Percentiles rank a stretch among this genome's conserved stretches.
Conservation (phyloP, 1,140 invertebrate genomes). For the Drosophila nigrodunni region DNA sequence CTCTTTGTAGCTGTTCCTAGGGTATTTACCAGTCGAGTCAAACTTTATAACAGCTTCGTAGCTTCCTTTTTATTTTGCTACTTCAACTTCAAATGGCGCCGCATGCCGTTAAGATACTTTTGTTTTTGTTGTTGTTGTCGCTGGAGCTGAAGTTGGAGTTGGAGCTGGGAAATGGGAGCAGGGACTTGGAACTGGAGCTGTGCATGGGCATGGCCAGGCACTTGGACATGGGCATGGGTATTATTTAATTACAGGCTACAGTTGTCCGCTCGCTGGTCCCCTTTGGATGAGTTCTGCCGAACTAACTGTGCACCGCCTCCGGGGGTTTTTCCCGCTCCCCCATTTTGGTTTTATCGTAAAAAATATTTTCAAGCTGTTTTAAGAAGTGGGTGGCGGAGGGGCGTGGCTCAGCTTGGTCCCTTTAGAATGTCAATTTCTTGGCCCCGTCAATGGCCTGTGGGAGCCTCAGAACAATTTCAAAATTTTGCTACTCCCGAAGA, state of each 20-base stretch:
- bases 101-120: constrained; percentile 70
- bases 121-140: constrained; percentile 40
- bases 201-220: constrained; percentile 12
- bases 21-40: not conserved
- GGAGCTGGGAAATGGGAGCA: constrained; percentile 16
- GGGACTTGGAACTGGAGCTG: not conserved
- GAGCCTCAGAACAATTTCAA: constrained; percentile 68
- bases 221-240: constrained; percentile 26
- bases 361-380: constrained; percentile 63
- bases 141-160: constrained; percentile 18
- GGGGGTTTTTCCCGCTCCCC: constrained; percentile 32
- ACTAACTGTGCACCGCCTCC: constrained; percentile 19
- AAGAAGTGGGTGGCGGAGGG: not conserved
- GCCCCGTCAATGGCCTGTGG: constrained; percentile 69
- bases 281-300: constrained; percentile 1
- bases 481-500: constrained; percentile 17
- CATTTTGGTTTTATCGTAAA: constrained; percentile 48
- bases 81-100: constrained; percentile 72
- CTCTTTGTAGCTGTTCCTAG: not conserved
- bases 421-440: constrained; percentile 55
- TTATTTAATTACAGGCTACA: constrained; percentile 63
- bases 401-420: constrained; percentile 9
- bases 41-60: not conserved
- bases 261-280: constrained; percentile 40
- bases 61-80: constrained; percentile 25